phyloP scores from a whole-genome alignment of 1,140 invertebrate genomes.

The Charaxes varanes region DNA sequence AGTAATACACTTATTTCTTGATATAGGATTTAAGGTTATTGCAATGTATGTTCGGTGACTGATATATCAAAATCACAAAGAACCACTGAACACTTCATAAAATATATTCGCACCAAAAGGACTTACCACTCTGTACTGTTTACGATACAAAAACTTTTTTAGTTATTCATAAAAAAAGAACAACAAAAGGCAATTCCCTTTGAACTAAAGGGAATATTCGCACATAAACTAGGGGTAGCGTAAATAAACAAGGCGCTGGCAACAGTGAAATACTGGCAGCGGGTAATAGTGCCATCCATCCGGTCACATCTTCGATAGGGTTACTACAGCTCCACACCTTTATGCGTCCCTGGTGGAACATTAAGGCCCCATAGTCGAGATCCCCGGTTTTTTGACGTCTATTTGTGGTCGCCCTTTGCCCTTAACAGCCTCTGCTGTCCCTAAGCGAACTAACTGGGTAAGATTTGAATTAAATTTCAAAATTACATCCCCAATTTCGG shows the following conservation, averaged over 20 bases:
- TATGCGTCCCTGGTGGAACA: constrained; percentile 64
- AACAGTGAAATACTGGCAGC: constrained; percentile 45
- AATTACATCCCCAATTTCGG: constrained; percentile 20
- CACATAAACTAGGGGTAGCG: constrained; percentile 58
- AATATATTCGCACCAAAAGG: too few species aligned
- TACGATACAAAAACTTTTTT: too few species aligned
- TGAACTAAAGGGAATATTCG: constrained; percentile 24
- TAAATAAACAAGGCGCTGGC: constrained; percentile 61
- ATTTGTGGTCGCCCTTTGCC: constrained; percentile 64
- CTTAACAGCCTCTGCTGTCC: constrained; percentile 48
- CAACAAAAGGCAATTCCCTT: constrained; percentile 19
- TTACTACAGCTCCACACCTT: constrained; percentile 67
- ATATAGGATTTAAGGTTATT: too few species aligned
- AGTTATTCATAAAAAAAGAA: constrained; percentile 8
- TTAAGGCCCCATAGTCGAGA: constrained; percentile 53
- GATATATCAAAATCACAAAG: too few species aligned
- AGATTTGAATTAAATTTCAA: constrained; percentile 40
- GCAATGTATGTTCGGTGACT: too few species aligned
- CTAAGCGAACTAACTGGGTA: constrained; percentile 21
- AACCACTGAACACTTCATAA: too few species aligned
- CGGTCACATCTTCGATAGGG: constrained; percentile 69
- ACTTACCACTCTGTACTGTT: too few species aligned
- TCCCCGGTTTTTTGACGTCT: constrained; percentile 68
- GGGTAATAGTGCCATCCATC: constrained; percentile 67
- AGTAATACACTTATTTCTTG: too few species aligned